Evolutionary conservation across 2,797 vertebrate species (phyloP), one percentile per base, ranked within the genome.

Genomic region (Toxotes lorentzi): DNA sequence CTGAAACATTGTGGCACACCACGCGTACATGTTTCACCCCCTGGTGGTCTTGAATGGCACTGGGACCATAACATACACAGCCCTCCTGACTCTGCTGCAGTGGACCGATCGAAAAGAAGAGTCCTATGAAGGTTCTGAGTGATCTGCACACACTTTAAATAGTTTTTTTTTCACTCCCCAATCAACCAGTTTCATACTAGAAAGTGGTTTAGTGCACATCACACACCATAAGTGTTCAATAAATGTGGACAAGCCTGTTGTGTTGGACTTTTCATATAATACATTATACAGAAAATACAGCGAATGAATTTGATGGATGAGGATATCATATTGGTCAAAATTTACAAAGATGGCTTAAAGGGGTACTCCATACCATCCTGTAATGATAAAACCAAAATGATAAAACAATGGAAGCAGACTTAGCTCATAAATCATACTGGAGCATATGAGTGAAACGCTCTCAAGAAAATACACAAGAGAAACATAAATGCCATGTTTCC

Each of bases 31-130:
- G 94, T 95, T 95, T 95, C 94, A 94, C 92, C 92, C 91, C 94
- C 91, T 88, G 84, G 92, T 94, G 92, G 91, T 94, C 92, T 95
- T 95, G 94, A 95, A 95, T 95, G 95, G 93, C 94, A 94, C 92
- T 94, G 92, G 92, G 91, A 91, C 88, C 93, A 93, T 93, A 81
- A 85, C 88, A 93, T 89, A 87, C 87, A 92, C 82, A 89, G 65
- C 70, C 89, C 89, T 91, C 88, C 83, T 92, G 85, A 92, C 92
- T 94, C 90, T 90, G 91, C 93, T 95, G 95, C 94, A 94, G 95
- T 93, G 79, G 70, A 89, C 87, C 78, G 62, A 84, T 60, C 45
- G 59, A 81, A 84, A 91, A 89, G 76, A 82, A 79, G 72, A 93
- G 86, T 80, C 73, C 85, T 92, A 85, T 92, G 85, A 93, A 93